Conservation (phyloP, 2,797 vertebrate species). For the Pachyuromys duprasi region DNA sequence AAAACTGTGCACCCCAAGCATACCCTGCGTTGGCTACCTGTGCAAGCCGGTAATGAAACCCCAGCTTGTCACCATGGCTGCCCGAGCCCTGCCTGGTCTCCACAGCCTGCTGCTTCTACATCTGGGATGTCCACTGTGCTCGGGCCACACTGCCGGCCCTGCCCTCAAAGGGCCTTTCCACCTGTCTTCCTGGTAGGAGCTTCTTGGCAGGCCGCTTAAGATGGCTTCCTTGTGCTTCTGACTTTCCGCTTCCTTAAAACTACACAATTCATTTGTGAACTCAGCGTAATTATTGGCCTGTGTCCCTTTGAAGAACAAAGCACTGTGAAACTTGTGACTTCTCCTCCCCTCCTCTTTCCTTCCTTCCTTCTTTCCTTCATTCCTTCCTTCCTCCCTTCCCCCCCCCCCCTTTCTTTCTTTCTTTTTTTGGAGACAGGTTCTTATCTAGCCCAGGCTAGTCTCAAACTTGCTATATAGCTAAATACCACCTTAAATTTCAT, state of each 20-base stretch:
- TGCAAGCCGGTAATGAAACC: not conserved
- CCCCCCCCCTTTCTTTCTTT: rapidly evolving
- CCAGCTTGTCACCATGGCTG: not conserved
- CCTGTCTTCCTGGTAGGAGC: not conserved
- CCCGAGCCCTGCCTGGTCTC: not conserved
- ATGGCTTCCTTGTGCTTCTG: not conserved
- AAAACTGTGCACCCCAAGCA: not conserved
- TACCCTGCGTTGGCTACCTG: not conserved
- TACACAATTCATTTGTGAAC: not conserved
- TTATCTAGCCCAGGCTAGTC: not conserved
- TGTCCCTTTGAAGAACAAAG: slow-evolving; percentile 27
- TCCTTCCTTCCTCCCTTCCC: not conserved
- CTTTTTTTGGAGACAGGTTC: not conserved
- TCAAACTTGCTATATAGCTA: not conserved
- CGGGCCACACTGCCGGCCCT: not conserved
- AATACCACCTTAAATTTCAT: not conserved
- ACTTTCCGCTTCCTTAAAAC: slow-evolving; percentile 25
- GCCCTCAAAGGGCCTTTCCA: not conserved
- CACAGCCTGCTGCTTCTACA: not conserved
- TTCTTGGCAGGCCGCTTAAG: not conserved
- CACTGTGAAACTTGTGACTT: not conserved
- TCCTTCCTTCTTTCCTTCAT: not conserved
- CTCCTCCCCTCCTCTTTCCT: too few relatives aligned
- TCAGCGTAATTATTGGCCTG: not conserved
- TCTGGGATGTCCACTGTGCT: not conserved